Base-by-base conservation (phyloP, 1,140 invertebrate genomes). In the Orchesella cincta region DNA sequence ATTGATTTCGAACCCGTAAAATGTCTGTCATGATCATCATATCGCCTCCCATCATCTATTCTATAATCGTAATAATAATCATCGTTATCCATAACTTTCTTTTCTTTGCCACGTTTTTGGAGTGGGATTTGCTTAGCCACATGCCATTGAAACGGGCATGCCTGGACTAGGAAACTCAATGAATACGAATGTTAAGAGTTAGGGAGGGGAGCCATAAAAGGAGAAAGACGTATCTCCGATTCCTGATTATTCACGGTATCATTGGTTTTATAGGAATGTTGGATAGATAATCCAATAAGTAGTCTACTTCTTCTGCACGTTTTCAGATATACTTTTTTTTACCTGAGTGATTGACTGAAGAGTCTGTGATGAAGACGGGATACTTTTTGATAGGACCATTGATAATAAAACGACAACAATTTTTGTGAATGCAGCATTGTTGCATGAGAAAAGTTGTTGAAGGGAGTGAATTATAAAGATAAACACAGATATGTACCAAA, bases 11-110 rank as follows among this genome's bases (percentile, higher is more conserved):
- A 57, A 26, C 23, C 52, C 5, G 52, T 8, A 26, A 57, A 57
- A 57, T 23, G 52, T 57, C 52, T 23, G 52, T 57, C 52, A 57
- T 57, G 52, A 57, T 57, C 52, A 57, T 57, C 52, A 57, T 57
- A 57, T 57, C 52, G 23, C 52, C 8, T 57, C 52, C 8, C 3
- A n/a, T 26, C 52, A 57, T 57, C 52, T 57, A 57, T 57, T 57
- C 8, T 57, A 57, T 57, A 57, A 57, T 57, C 5, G 52, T n/a
- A 57, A 57, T 26, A 57, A 57, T 57, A 57, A n/a, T 14, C 62
- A 5, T 31, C 62, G 31, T 67, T n/a, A 67, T 67, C 62, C 62
- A 31, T 67, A 12, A 33, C 26, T 31, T 67, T 67, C 62, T 67
- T 3, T 67, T 67, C 62, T 18, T 67, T 3, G 33, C 33, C 62